Evolutionary conservation across 2,113 vertebrate species (phyloP).

Genomic region (Brachyhypopomus gauderio): DNA sequence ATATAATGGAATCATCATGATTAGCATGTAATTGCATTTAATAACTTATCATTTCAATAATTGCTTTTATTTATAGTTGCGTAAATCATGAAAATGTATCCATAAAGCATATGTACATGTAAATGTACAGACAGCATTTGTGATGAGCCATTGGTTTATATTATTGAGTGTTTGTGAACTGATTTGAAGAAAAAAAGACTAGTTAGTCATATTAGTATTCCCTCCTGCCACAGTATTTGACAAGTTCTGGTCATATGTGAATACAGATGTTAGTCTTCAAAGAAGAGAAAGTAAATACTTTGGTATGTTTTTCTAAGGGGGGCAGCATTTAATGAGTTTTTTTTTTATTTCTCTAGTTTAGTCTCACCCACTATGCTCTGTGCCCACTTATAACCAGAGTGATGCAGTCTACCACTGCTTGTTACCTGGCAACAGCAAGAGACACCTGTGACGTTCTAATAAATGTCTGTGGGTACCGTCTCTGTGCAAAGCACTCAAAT

Average conservation of each 20-base stretch:
- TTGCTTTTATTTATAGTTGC: no score
- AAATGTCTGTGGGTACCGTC: conserved; percentile 20
- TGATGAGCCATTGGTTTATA: no score
- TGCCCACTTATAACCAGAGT: conserved; percentile 22
- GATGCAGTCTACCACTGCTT: conserved; percentile 9
- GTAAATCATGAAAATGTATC: no score
- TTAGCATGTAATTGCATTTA: no score
- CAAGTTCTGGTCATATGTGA: background rate
- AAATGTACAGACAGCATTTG: no score
- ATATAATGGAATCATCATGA: no score
- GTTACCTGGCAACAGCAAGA: conserved; percentile 42
- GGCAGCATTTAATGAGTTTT: background rate
- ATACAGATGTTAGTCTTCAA: background rate
- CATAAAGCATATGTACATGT: no score
- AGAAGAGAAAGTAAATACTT: background rate
- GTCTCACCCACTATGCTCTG: conserved; percentile 1
- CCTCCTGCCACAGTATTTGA: no score
- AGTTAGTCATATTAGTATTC: no score
- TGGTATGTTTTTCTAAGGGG: background rate
- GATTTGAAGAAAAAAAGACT: no score
- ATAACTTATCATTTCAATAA: no score
- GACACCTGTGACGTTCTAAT: background rate
- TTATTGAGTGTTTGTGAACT: no score
- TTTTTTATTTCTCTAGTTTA: background rate
- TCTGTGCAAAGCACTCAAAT: conserved; percentile 7